Evolutionary conservation across 2,113 vertebrate genomes (phyloP).

Genomic region (Porphyrio hochstetteri): DNA sequence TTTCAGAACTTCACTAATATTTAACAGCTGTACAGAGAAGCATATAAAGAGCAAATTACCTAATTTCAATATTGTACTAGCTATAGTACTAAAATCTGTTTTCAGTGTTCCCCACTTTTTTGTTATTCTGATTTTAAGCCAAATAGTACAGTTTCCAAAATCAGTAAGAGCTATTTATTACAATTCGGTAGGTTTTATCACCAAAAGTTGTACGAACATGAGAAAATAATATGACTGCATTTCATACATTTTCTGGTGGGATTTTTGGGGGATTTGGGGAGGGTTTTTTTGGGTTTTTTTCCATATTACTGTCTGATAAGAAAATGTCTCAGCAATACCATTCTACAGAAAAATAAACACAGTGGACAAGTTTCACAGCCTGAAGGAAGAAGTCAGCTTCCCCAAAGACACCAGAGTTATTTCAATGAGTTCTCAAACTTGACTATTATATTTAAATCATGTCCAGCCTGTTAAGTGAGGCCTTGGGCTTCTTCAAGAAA

Average conservation of each 20-base stretch:
- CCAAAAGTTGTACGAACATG: background rate
- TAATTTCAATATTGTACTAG: background rate
- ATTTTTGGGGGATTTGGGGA: no score
- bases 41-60: background rate
- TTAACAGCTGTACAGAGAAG: background rate
- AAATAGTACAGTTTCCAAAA: background rate
- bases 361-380: background rate
- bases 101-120: background rate
- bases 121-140: background rate
- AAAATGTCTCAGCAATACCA: background rate
- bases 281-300: background rate
- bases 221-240: background rate
- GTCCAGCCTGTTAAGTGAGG: accelerated
- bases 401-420: background rate
- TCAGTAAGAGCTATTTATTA: background rate
- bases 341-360: background rate
- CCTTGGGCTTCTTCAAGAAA: background rate
- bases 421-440: background rate
- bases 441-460: background rate
- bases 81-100: background rate
- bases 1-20: background rate
- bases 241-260: background rate
- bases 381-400: background rate
- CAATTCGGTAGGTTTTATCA: background rate
- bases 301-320: background rate